A percentile compares a stretch with the other conserved stretches of the same genome.
These are phyloP conservation scores for Metopia argyrocephala DNA, from an alignment of 2,888 invertebrate species.

Conservation along the genomic window DNA sequence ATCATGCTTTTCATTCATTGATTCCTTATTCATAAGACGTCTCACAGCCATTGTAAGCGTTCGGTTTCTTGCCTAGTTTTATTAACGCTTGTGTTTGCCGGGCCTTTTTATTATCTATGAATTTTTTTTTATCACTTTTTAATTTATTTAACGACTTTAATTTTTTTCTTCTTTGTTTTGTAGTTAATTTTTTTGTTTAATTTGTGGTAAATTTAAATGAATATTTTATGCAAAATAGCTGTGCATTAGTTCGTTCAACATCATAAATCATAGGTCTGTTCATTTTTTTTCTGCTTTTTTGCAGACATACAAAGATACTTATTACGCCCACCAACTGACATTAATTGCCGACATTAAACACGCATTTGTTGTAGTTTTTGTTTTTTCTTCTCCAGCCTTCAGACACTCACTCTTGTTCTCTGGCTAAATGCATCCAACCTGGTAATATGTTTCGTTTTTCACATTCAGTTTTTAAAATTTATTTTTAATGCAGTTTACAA, in stretches of 20 bases:
- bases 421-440: background rate
- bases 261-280: constrained; percentile 56
- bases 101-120: too few relatives aligned
- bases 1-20: constrained; percentile 35
- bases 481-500: constrained; percentile 43
- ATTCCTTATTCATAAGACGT: constrained; percentile 10
- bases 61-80: constrained; percentile 1
- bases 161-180: background rate
- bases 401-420: background rate
- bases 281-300: background rate
- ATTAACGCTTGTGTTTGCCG: too few relatives aligned
- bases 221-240: constrained; percentile 58
- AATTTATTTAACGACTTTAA: background rate
- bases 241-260: constrained; percentile 46
- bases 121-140: background rate
- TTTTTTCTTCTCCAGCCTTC: background rate
- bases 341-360: constrained; percentile 63
- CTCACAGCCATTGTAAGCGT: constrained; percentile 21
- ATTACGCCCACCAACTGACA: constrained; percentile 65
- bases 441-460: constrained; percentile 5
- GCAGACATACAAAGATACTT: constrained; percentile 40
- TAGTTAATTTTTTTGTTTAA: background rate
- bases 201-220: constrained; percentile 43
- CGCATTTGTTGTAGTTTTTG: constrained; percentile 32
- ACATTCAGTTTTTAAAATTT: constrained; percentile 3